Percentiles rank a stretch among this genome's conserved stretches.
Conservation (phyloP, 2,113 vertebrate species). For the Bos taurus region DNA sequence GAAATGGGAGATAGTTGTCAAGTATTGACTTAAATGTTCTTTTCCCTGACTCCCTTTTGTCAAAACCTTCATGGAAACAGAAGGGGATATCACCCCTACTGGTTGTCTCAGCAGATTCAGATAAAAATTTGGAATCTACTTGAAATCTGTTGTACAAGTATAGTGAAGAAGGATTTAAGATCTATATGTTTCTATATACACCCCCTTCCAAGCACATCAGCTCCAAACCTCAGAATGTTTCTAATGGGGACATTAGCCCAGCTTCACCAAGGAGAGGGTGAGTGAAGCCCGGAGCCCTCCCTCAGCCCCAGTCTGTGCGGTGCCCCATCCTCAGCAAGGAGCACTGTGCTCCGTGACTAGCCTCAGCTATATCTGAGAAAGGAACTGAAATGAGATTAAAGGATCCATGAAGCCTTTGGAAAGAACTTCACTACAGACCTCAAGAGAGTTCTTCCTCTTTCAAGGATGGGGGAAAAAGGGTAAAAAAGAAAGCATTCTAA, state of each 20-base stretch:
- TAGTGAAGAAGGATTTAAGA: not conserved
- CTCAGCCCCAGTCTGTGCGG: fast-evolving
- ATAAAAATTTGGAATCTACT: not conserved
- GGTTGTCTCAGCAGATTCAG: not conserved
- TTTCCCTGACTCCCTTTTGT: not conserved
- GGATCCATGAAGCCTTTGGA: not conserved
- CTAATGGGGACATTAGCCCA: not conserved
- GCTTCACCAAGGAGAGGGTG: not conserved
- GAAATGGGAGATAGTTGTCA: not conserved
- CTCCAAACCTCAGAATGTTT: not conserved
- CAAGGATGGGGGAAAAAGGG: not conserved
- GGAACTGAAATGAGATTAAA: not conserved
- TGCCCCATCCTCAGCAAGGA: too few species aligned
- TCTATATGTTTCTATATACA: not conserved
- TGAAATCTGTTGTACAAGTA: not conserved
- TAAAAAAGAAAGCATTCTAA: not conserved
- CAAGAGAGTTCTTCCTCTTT: not conserved
- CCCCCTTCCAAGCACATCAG: not conserved
- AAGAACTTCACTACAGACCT: not conserved
- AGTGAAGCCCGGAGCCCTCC: fast-evolving
- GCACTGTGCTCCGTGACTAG: fast-evolving
- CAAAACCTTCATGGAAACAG: too few species aligned
- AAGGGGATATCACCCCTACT: not conserved
- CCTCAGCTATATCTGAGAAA: not conserved
- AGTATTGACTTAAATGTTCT: not conserved